Evolutionary conservation across 2,888 invertebrate species (phyloP), one percentile per base, ranked within the genome.

Genomic region (Belgica antarctica): DNA sequence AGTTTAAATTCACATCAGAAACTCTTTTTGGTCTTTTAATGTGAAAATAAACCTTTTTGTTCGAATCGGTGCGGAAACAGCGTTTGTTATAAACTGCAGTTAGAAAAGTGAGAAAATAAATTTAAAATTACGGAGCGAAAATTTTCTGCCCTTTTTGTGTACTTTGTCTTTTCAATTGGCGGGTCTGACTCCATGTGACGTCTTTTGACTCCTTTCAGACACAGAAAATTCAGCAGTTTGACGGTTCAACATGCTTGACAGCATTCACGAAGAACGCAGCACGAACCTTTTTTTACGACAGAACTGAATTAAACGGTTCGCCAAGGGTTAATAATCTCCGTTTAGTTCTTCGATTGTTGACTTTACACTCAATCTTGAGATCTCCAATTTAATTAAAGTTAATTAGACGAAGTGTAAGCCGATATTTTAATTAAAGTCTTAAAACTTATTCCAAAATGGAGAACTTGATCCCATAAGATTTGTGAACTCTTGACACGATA

Each of bases 371-470:
- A 52, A 52, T 22, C 22, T 41, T 12, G 12, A 41, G 15, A 41
- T 41, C 52, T 52, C 22, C 52, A 52, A 22, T 22, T 52, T 52
- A 52, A 52, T 52, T 52, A 52, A 52, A 17, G 17, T 52, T 52
- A 52, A 52, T 52, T 52, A 22, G 17, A 52, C 22, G 17, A 52
- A 52, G 17, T 52, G 52, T 52, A 52, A 52, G 52, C 52, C 22
- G 52, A 52, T 52, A 52, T 52, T 52, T 19, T 52, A 52, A 52
- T 52, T 52, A 52, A 17, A 52, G 52, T 52, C 22, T 52, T 22
- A 52, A 46, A 52, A 52, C n/a, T n/a, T n/a, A n/a, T n/a, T n/a
- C n/a, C n/a, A n/a, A n/a, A n/a, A n/a, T n/a, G n/a, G n/a, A n/a
- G 19, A 7, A 52, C 22, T 52, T 52, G 52, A 52, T 52, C 52